phyloP scores from a whole-genome alignment of 2,113 vertebrate species.

The Callipepla squamata region DNA sequence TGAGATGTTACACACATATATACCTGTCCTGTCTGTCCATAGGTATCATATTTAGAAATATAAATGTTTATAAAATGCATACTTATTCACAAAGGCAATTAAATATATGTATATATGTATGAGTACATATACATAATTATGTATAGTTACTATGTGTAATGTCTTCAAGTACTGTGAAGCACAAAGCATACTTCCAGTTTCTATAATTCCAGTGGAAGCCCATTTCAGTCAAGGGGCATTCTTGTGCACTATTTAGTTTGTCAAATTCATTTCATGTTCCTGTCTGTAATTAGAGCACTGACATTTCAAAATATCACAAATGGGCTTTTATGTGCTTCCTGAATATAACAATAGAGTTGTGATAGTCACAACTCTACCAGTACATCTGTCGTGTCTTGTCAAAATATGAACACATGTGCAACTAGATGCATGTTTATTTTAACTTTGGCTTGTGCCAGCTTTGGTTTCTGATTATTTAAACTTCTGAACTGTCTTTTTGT shows the following conservation, averaged over 20 bases:
- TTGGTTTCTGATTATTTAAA: background rate
- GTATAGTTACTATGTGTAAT: background rate
- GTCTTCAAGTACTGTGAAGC: background rate
- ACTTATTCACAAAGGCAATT: background rate
- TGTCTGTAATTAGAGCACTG: background rate
- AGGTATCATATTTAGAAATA: background rate
- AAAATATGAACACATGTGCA: fast-evolving
- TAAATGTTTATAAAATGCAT: background rate
- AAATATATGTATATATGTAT: too few relatives aligned
- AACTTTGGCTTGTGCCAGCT: background rate
- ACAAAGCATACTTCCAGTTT: background rate
- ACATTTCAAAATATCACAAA: background rate
- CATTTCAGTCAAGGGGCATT: background rate
- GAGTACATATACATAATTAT: too few relatives aligned
- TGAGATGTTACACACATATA: background rate
- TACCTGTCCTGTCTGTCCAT: background rate
- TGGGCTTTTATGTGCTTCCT: background rate
- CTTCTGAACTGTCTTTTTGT: background rate
- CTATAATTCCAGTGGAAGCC: background rate
- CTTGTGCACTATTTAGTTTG: background rate
- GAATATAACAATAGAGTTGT: background rate
- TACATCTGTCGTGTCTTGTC: fast-evolving
- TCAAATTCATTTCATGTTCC: background rate
- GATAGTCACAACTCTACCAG: fast-evolving
- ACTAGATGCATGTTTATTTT: fast-evolving